phyloP scores from a whole-genome alignment of 1,140 invertebrate species.

The Stegodyphus dumicola region DNA sequence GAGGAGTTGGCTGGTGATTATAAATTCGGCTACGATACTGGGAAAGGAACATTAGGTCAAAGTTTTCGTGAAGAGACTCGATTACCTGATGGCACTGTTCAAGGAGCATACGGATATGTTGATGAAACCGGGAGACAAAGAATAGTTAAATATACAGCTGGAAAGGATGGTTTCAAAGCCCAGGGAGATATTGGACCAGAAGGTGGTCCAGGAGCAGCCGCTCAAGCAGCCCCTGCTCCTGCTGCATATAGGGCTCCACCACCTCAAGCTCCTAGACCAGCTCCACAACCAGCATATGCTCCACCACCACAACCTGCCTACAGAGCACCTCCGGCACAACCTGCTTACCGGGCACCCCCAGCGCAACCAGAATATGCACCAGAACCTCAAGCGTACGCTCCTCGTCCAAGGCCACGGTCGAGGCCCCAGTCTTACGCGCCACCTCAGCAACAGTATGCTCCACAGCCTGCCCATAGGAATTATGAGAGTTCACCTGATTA shows the following conservation, averaged over 20 bases:
- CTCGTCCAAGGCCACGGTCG: not conserved
- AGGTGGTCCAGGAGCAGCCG: conserved; percentile 28
- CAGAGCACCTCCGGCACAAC: conserved; percentile 6
- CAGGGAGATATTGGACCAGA: conserved; percentile 66
- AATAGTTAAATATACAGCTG: conserved; percentile 75
- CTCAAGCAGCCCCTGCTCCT: not conserved
- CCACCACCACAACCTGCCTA: conserved; percentile 20
- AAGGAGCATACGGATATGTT: conserved; percentile 74
- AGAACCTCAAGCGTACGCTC: not conserved
- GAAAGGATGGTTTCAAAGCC: conserved; percentile 75
- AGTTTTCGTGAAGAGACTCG: conserved; percentile 63
- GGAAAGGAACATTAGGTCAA: conserved; percentile 53
- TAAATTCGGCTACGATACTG: conserved; percentile 63
- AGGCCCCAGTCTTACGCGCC: not conserved
- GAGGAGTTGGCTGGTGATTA: conserved; percentile 59
- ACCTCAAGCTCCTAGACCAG: not conserved
- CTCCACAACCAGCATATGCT: not conserved
- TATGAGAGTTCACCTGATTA: conserved; percentile 22
- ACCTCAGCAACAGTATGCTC: not conserved
- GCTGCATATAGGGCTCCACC: not conserved
- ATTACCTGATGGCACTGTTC: conserved; percentile 66
- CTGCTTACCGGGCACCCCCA: not conserved
- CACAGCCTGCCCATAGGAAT: not conserved
- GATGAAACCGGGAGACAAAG: conserved; percentile 71
- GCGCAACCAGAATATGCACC: not conserved